Evolutionary conservation across 1,140 invertebrate species (phyloP).

Genomic region (Brachionus angularis): DNA sequence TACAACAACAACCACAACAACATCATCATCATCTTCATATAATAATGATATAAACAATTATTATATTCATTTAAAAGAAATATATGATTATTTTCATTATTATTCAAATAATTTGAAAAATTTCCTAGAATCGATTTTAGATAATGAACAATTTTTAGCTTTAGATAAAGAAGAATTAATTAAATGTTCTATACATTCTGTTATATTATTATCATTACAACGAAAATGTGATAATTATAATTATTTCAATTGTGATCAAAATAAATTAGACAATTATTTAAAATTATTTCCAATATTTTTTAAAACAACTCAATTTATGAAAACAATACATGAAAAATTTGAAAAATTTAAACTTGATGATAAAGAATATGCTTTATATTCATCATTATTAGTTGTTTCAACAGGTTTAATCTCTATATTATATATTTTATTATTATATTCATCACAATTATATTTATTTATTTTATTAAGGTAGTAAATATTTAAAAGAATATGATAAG

Average conservation of each 20-base stretch:
- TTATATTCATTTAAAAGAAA: constrained; percentile 1
- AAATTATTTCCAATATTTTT: constrained; percentile 40
- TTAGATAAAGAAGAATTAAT: constrained; percentile 40
- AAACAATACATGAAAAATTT: constrained; percentile 39
- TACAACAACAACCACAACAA: background rate
- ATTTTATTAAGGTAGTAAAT: background rate
- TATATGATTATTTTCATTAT: background rate
- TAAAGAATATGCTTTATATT: constrained; percentile 38
- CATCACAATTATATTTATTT: background rate
- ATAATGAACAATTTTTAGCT: background rate
- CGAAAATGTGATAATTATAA: constrained; percentile 40
- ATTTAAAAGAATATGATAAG: constrained; percentile 6
- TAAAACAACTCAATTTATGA: constrained; percentile 29
- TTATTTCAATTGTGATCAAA: constrained; percentile 41
- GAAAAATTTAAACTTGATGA: constrained; percentile 44
- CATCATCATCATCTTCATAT: no score
- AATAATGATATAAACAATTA: no score
- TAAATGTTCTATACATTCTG: constrained; percentile 40
- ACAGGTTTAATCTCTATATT: background rate
- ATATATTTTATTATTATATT: background rate
- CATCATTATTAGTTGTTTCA: constrained; percentile 33
- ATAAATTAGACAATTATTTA: constrained; percentile 25
- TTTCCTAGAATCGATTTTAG: background rate
- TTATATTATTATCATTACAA: constrained; percentile 14
- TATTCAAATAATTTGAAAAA: constrained; percentile 6